Evolutionary conservation across 2,113 vertebrate species (phyloP).

Genomic region (Pelobates fuscus): DNA sequence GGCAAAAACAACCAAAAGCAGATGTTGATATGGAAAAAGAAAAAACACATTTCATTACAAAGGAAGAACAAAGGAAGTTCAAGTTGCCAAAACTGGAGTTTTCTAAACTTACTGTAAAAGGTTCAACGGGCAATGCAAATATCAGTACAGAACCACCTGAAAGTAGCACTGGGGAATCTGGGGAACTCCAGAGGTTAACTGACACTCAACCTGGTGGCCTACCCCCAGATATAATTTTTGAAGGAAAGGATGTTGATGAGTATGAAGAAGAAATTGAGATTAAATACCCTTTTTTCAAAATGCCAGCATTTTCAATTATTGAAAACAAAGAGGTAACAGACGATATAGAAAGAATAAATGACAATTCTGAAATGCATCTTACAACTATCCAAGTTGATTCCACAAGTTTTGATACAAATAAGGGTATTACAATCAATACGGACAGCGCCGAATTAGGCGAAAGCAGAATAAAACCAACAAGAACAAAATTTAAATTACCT

Average conservation of each 20-base stretch:
- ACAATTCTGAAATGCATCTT: rapidly evolving
- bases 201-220: background rate
- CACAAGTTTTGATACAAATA: background rate
- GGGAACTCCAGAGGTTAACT: background rate
- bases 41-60: conserved; percentile 35
- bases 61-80: background rate
- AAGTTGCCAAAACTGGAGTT: conserved; percentile 30
- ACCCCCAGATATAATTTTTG: background rate
- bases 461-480: conserved; percentile 7
- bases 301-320: conserved; percentile 29
- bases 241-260: background rate
- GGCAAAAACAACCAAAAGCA: too few species aligned
- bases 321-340: conserved; percentile 9
- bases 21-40: conserved; percentile 5
- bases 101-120: conserved; percentile 45
- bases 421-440: background rate
- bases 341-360: conserved; percentile 17
- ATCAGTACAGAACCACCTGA: conserved; percentile 38
- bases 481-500: conserved; percentile 31
- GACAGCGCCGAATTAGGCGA: background rate
- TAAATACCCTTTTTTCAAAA: conserved; percentile 39
- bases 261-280: conserved; percentile 29
- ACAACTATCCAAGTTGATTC: background rate
- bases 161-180: conserved; percentile 20
- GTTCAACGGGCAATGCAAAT: conserved; percentile 46